A percentile compares a stretch with the other conserved stretches of the same genome.
These are phyloP conservation scores for Ploceus nigricollis DNA, from an alignment of 2,113 vertebrate species.

Conservation along the genomic window DNA sequence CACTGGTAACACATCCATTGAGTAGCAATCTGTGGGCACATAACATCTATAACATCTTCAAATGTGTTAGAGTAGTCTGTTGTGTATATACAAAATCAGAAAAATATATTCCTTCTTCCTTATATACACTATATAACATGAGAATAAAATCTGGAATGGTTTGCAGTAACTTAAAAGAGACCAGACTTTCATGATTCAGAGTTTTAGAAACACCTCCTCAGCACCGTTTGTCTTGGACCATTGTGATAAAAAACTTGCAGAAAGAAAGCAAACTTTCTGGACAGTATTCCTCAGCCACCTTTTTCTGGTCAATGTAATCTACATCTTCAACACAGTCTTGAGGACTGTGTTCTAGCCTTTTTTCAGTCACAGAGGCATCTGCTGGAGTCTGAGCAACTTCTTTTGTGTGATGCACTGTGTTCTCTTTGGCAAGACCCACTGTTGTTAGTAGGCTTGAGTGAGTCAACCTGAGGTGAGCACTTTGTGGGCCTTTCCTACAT, in stretches of 20 bases:
- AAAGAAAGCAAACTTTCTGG: slow-evolving; percentile 75
- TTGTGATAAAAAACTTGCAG: slow-evolving; percentile 83
- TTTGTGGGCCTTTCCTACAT: slow-evolving; percentile 77
- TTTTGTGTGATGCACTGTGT: not conserved
- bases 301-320: slow-evolving; percentile 64
- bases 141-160: not conserved
- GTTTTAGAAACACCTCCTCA: slow-evolving; percentile 15
- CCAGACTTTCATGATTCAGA: not conserved
- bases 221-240: slow-evolving; percentile 82
- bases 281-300: slow-evolving; percentile 81
- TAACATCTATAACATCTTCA: not conserved
- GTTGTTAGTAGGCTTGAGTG: slow-evolving; percentile 4
- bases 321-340: slow-evolving; percentile 64
- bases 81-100: slow-evolving; percentile 12
- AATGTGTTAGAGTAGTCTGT: not conserved
- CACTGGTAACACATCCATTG: not conserved
- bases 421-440: not conserved
- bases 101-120: slow-evolving; percentile 27
- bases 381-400: not conserved
- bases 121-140: slow-evolving; percentile 9
- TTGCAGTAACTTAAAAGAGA: not conserved
- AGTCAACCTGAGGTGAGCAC: slow-evolving; percentile 77
- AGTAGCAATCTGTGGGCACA: not conserved
- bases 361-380: not conserved
- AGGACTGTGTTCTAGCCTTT: not conserved